Evolutionary conservation across 2,888 invertebrate species (phyloP).

Genomic region (Odontomyia ornata): DNA sequence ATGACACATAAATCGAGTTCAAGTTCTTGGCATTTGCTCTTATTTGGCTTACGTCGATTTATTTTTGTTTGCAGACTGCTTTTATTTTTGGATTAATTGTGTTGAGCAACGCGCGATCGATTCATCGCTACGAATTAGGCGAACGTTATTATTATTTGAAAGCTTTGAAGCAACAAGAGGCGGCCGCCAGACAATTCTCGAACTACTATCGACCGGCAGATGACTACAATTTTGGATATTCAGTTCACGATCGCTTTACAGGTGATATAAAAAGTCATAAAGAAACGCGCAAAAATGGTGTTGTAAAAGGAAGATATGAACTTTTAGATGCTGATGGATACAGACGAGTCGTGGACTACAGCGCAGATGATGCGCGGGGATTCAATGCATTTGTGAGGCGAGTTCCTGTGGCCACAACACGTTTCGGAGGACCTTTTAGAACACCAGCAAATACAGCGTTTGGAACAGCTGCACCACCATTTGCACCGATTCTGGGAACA

Average conservation of each 20-base stretch:
- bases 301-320: constrained; percentile 62
- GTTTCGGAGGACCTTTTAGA: background rate
- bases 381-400: constrained; percentile 64
- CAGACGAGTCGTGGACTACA: constrained; percentile 63
- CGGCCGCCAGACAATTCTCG: background rate
- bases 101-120: constrained; percentile 4
- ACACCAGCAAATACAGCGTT: background rate
- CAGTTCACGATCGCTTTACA: constrained; percentile 59
- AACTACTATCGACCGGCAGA: constrained; percentile 54
- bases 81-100: constrained; percentile 18
- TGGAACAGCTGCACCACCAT: background rate
- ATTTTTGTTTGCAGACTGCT: constrained; percentile 1
- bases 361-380: constrained; percentile 62
- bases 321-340: constrained; percentile 63
- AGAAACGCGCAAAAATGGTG: constrained; percentile 62
- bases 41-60: no score
- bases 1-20: background rate
- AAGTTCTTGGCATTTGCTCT: background rate
- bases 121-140: constrained; percentile 36
- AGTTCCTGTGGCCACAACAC: background rate
- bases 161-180: constrained; percentile 14
- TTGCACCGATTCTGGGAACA: background rate
- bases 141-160: constrained; percentile 29
- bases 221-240: constrained; percentile 59
- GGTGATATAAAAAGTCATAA: constrained; percentile 63